phyloP scores from a whole-genome alignment of 2,113 vertebrate species.

The Dryoscopus gambensis region DNA sequence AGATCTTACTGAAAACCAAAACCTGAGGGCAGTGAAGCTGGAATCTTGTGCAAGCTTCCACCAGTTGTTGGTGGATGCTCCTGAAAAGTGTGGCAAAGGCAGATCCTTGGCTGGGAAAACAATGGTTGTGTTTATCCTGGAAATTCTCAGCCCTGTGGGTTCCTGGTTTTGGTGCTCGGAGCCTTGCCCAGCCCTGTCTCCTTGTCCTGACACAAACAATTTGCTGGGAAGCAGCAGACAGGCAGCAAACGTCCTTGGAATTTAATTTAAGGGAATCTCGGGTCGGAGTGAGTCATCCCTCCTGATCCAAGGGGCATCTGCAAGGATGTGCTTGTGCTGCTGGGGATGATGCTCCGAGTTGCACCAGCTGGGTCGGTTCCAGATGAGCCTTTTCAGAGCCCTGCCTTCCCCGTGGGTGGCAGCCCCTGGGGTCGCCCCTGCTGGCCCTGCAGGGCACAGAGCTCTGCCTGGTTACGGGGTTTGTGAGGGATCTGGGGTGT shows the following conservation, averaged over 20 bases:
- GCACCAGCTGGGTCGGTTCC: background rate
- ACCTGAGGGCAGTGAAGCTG: background rate
- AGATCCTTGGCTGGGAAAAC: background rate
- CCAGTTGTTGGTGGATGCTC: background rate
- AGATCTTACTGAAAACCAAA: background rate
- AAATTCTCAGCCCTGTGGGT: background rate
- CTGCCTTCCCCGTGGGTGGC: background rate
- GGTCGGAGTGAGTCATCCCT: background rate
- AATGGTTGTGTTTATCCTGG: background rate
- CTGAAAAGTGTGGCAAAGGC: background rate
- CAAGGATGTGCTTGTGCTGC: background rate
- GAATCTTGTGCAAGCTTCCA: background rate
- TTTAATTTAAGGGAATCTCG: background rate
- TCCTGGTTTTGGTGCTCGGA: background rate
- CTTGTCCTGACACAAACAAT: background rate
- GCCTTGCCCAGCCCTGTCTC: background rate
- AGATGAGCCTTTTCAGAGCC: background rate
- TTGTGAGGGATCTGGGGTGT: background rate
- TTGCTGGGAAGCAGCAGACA: background rate
- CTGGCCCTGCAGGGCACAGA: background rate
- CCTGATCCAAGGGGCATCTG: background rate
- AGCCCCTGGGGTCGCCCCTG: fast-evolving
- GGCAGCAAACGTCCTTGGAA: background rate
- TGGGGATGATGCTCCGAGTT: fast-evolving
- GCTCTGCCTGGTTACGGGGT: background rate